Evolutionary conservation across 1,140 invertebrate genomes (phyloP).

Genomic region (Drosophila ananassae): DNA sequence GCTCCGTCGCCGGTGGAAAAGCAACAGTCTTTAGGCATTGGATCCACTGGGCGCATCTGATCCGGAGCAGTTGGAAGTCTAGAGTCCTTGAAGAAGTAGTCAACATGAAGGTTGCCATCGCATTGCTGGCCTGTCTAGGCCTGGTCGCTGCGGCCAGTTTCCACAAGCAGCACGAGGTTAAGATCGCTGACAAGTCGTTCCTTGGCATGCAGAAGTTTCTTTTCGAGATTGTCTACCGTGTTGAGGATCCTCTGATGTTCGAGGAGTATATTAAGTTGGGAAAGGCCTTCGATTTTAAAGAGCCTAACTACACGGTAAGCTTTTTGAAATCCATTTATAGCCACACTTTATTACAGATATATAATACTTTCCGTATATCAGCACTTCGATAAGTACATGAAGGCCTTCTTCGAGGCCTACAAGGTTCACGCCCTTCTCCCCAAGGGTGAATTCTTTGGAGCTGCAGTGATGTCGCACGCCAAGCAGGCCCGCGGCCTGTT

Average conservation of each 20-base stretch:
- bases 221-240: conserved; percentile 68
- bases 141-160: conserved; percentile 66
- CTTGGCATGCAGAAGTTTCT: conserved; percentile 68
- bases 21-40: conserved; percentile 83
- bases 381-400: conserved; percentile 69
- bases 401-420: conserved; percentile 67
- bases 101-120: conserved; percentile 72
- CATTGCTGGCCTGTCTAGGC: conserved; percentile 70
- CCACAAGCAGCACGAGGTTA: conserved; percentile 58
- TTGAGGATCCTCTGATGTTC: conserved; percentile 69
- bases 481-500: conserved; percentile 86
- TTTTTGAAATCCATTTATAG: too few relatives aligned
- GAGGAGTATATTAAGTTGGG: conserved; percentile 60
- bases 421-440: conserved; percentile 64
- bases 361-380: neutral
- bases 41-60: conserved; percentile 56
- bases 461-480: conserved; percentile 73
- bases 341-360: too few relatives aligned
- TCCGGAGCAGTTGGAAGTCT: conserved; percentile 72
- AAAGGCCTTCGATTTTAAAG: conserved; percentile 40
- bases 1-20: neutral
- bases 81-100: conserved; percentile 17
- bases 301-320: conserved; percentile 60
- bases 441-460: conserved; percentile 78
- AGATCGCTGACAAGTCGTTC: conserved; percentile 64